Conservation (phyloP, 23 tunicate species). For the Clavelina lepadiformis region DNA sequence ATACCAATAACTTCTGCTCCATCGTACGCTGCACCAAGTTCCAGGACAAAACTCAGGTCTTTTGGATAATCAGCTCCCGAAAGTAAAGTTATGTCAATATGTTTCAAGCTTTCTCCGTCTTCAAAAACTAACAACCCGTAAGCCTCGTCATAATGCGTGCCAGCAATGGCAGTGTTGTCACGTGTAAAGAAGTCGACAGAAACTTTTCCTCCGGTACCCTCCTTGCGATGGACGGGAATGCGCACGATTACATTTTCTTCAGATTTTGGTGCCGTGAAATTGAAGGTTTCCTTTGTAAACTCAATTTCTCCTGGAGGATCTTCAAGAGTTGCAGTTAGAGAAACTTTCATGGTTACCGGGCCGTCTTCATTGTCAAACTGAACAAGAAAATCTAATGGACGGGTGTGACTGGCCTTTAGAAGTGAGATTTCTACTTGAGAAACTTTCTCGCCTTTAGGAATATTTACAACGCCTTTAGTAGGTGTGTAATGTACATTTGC, state of each 20-base stretch:
- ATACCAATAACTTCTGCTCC: conserved; percentile 71
- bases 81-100: conserved; percentile 40
- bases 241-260: conserved; percentile 11
- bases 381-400: conserved; percentile 35
- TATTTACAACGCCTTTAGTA: conserved; percentile 15
- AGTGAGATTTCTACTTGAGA: conserved; percentile 24
- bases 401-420: background rate
- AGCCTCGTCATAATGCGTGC: conserved; percentile 62
- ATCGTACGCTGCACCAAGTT: conserved; percentile 56
- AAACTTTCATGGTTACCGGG: conserved; percentile 15
- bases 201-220: conserved; percentile 72
- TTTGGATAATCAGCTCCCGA: conserved; percentile 19
- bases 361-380: conserved; percentile 26
- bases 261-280: conserved; percentile 10
- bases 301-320: conserved; percentile 48
- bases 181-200: conserved; percentile 70
- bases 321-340: conserved; percentile 7
- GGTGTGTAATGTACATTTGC: conserved; percentile 34
- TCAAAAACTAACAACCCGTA: conserved; percentile 47
- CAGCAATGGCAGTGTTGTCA: conserved; percentile 94
- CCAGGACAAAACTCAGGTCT: conserved; percentile 48
- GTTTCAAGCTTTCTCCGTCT: conserved; percentile 56
- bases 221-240: conserved; percentile 60
- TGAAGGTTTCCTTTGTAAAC: conserved; percentile 19
- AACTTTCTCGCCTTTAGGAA: conserved; percentile 25